A percentile compares a stretch with the other conserved stretches of the same genome.
phyloP scores from a whole-genome alignment of 2,888 invertebrate genomes.

The Argyra leucocephala region DNA sequence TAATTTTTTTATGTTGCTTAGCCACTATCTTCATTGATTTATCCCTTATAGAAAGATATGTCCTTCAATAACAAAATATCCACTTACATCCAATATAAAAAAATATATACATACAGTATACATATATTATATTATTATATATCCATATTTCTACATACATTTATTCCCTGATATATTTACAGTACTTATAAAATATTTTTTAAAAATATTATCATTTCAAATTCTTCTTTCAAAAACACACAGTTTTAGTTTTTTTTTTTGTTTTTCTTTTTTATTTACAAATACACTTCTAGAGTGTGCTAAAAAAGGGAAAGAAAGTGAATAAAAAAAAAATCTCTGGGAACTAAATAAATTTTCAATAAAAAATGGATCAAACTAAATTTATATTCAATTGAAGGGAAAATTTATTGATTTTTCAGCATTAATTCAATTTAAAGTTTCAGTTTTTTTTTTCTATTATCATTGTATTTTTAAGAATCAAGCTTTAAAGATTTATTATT shows the following conservation, averaged over 20 bases:
- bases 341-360: neutral
- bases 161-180: neutral
- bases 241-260: neutral
- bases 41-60: neutral
- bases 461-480: too few species aligned
- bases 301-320: neutral
- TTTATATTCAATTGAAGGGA: constrained; percentile 3
- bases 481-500: too few species aligned
- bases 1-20: neutral
- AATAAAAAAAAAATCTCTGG: neutral
- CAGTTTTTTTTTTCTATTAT: neutral
- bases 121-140: too few species aligned
- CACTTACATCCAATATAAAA: neutral
- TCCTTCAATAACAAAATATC: neutral
- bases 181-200: neutral
- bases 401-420: neutral
- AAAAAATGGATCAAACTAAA: constrained; percentile 6
- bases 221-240: neutral
- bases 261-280: neutral
- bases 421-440: neutral
- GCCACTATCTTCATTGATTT: neutral
- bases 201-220: neutral
- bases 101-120: too few species aligned
- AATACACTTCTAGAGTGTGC: neutral
- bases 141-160: too few species aligned